Evolutionary conservation across 2,888 invertebrate genomes (phyloP), one percentile per base, ranked within the genome.

Genomic region (Acanthosoma haemorrhoidale): DNA sequence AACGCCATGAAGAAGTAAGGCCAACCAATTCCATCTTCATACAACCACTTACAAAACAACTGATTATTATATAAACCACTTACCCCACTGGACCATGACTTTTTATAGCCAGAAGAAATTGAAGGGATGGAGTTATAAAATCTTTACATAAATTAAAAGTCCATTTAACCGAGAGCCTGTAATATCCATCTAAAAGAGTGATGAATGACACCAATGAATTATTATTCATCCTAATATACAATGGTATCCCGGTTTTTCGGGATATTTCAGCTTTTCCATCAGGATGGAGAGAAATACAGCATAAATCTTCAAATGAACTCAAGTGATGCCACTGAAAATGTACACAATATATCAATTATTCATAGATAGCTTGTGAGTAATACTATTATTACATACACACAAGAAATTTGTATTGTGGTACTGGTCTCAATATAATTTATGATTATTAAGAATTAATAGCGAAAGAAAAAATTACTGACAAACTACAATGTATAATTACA

Each of bases 81-180:
- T 83, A 91, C 91, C 93, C 92, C 67, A 95, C 88, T 66, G 95
- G 94, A 18, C 95, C 95, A 80, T 95, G 95, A 77, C 92, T 93
- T 80, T 90, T 91, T 76, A 89, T 82, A 73, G 84, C 81, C 74
- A 88, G 86, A 18, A 94, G 80, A 76, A 85, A 86, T 76, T 86
- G 85, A 70, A 95, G 80, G 4, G 91, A 90, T 4, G 94, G 94
- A 0, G 93, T 91, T 70, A 86, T 83, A 69, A 92, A 86, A 76
- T 92, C 89, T 78, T 88, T 88, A 78, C 94, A 95, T 72, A 95
- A 83, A 82, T 94, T 93, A 77, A 92, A 92, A 39, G 90, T 94
- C 94, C 94, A 95, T 81, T 93, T 94, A 57, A 89, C 88, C 77
- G 88, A 88, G 75, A 93, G 82, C 77, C 92, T 86, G 78, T 94